Conservation (phyloP, 1,140 invertebrate genomes). For the Trachymyrmex septentrionalis region DNA sequence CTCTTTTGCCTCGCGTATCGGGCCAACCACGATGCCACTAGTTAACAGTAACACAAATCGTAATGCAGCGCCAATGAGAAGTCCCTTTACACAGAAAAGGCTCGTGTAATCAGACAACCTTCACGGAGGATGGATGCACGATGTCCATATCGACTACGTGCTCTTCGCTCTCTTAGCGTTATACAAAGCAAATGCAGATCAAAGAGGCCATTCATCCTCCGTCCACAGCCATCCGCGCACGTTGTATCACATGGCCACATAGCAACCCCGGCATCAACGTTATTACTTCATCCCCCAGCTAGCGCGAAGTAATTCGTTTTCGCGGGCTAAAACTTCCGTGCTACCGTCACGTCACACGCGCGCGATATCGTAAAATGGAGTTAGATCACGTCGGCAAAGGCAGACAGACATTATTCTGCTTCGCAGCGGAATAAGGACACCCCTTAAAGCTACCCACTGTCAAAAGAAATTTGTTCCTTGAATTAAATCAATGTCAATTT, state of each 20-base stretch:
- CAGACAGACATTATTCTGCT: background rate
- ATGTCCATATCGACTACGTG: slow-evolving; percentile 46
- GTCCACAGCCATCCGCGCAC: slow-evolving; percentile 66
- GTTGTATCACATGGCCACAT: slow-evolving; percentile 65
- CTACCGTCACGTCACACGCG: slow-evolving; percentile 29
- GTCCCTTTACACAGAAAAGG: slow-evolving; percentile 58
- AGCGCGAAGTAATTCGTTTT: slow-evolving; percentile 59
- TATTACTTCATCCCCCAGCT: slow-evolving; percentile 78
- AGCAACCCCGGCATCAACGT: slow-evolving; percentile 76
- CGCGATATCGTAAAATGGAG: slow-evolving; percentile 45
- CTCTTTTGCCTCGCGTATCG: slow-evolving; percentile 30
- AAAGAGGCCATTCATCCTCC: slow-evolving; percentile 83
- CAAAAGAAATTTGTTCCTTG: slow-evolving; percentile 1
- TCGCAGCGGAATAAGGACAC: background rate
- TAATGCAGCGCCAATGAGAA: slow-evolving; percentile 36
- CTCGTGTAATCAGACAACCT: slow-evolving; percentile 59
- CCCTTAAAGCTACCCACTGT: background rate
- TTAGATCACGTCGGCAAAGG: slow-evolving; percentile 27
- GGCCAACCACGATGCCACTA: background rate
- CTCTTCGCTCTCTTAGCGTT: slow-evolving; percentile 61
- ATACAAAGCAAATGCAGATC: slow-evolving; percentile 79
- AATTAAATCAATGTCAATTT: slow-evolving; percentile 18
- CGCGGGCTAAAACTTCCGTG: slow-evolving; percentile 39
- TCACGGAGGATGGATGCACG: slow-evolving; percentile 12
- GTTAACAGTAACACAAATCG: slow-evolving; percentile 57